Percentiles rank a stretch among this genome's conserved stretches.
These are phyloP conservation scores for Azemiops feae DNA, from an alignment of 2,113 vertebrate genomes.

Conservation along the genomic window DNA sequence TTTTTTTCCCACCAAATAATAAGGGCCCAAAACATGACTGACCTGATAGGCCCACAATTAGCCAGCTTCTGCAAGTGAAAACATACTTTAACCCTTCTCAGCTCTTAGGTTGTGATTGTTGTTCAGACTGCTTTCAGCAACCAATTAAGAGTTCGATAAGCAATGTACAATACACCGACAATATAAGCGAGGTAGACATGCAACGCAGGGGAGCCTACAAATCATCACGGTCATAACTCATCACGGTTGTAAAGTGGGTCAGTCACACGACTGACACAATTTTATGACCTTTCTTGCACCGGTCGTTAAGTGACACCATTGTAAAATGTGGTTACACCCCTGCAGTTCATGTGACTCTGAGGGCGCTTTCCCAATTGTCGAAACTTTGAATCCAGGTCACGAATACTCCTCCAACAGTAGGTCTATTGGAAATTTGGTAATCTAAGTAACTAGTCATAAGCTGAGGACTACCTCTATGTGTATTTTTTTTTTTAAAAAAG, in stretches of 20 bases:
- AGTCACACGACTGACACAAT: neutral
- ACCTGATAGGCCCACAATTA: neutral
- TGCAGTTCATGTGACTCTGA: neutral
- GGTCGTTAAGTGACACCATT: neutral
- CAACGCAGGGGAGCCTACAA: neutral
- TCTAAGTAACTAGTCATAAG: neutral
- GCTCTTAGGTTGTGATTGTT: neutral
- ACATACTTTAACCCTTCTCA: neutral
- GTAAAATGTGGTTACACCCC: neutral
- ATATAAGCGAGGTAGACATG: too few species aligned
- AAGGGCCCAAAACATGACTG: neutral
- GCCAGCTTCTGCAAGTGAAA: neutral
- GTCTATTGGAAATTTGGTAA: neutral
- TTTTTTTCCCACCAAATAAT: neutral
- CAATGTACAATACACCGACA: too few species aligned
- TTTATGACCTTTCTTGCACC: neutral
- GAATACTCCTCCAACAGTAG: too few species aligned
- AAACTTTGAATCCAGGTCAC: neutral
- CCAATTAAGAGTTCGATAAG: too few species aligned
- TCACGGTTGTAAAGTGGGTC: neutral
- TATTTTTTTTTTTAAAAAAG: neutral
- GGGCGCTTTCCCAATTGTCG: neutral
- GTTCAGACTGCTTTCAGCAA: too few species aligned
- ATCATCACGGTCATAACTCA: neutral
- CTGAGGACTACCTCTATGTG: neutral